These are phyloP conservation scores for Montipora efflorescens DNA, from an alignment of 64 coral and sea anemone species.

Conservation along the genomic window DNA sequence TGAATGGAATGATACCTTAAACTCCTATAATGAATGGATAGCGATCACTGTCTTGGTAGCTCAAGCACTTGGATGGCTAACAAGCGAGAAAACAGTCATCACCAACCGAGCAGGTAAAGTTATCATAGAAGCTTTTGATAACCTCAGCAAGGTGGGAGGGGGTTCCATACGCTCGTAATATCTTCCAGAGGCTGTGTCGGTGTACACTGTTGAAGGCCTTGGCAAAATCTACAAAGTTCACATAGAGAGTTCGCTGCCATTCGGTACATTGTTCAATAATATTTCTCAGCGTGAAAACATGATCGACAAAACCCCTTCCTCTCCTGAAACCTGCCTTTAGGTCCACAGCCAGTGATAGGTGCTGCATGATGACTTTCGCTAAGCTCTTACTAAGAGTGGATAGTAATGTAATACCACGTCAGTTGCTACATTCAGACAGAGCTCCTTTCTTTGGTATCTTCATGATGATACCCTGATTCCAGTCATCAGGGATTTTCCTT, in stretches of 20 bases:
- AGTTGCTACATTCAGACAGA: constrained; percentile 11
- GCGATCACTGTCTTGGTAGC: not conserved
- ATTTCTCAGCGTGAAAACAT: constrained; percentile 25
- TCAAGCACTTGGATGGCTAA: constrained; percentile 15
- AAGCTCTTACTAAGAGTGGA: not conserved
- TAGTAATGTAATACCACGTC: constrained; percentile 18
- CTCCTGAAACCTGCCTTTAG: constrained; percentile 9
- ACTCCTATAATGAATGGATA: not conserved
- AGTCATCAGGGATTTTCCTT: constrained; percentile 34
- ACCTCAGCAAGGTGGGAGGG: not conserved
- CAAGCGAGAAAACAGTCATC: not conserved
- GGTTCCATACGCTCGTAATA: constrained; percentile 16
- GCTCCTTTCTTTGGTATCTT: constrained; percentile 30
- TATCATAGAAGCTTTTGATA: not conserved
- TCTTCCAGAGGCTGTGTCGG: constrained; percentile 24
- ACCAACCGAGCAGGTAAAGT: constrained; percentile 3
- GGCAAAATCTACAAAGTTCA: constrained; percentile 60
- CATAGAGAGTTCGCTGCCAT: constrained; percentile 11
- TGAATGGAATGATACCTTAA: not conserved
- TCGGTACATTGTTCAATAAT: constrained; percentile 10
- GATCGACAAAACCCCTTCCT: constrained; percentile 16
- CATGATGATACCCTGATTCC: constrained; percentile 13
- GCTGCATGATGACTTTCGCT: not conserved
- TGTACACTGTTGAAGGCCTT: constrained; percentile 46
- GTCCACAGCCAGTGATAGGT: constrained; percentile 21